A percentile compares a stretch with the other conserved stretches of the same genome.
These are phyloP conservation scores for Mastomys coucha DNA, from an alignment of 2,113 vertebrate species.

Conservation along the genomic window DNA sequence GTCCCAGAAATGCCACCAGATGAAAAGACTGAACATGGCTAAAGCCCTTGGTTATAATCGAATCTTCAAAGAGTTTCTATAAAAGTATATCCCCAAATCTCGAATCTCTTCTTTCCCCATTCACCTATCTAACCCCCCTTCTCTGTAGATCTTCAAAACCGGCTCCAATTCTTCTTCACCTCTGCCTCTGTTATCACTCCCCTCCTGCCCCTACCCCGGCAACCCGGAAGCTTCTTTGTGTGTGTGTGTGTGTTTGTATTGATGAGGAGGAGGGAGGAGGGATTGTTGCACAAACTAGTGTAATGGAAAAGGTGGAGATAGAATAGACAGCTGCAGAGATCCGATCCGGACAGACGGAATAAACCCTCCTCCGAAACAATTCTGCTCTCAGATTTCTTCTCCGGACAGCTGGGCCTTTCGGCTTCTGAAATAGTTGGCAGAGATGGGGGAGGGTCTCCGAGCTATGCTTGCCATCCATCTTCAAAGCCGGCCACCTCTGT, in stretches of 20 bases:
- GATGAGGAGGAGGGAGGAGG: not conserved
- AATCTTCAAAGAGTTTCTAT: slow-evolving; percentile 31
- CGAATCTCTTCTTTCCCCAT: slow-evolving; percentile 3
- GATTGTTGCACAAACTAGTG: not conserved
- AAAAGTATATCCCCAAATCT: slow-evolving; percentile 15
- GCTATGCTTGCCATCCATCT: not conserved
- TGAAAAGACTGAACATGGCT: slow-evolving; percentile 16
- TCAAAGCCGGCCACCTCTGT: slow-evolving; percentile 15
- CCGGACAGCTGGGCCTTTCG: slow-evolving; percentile 73
- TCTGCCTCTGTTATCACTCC: not conserved
- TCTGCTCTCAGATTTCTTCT: slow-evolving; percentile 77
- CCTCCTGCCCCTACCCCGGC: not conserved
- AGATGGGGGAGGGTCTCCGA: slow-evolving; percentile 29
- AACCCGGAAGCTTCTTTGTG: not conserved
- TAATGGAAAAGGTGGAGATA: slow-evolving; percentile 25
- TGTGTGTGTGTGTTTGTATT: not conserved
- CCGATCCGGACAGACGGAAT: slow-evolving; percentile 11
- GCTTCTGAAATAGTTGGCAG: slow-evolving; percentile 61
- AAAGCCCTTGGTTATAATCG: not conserved
- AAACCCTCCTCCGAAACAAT: slow-evolving; percentile 53
- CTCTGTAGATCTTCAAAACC: not conserved
- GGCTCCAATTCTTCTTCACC: not conserved
- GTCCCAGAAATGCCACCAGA: not conserved
- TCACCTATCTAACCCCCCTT: not conserved
- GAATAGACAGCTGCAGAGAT: slow-evolving; percentile 73